Evolutionary conservation across 23 tunicate genomes (phyloP), one percentile per base, ranked within the genome.

Genomic region (Trididemnum clinides): DNA sequence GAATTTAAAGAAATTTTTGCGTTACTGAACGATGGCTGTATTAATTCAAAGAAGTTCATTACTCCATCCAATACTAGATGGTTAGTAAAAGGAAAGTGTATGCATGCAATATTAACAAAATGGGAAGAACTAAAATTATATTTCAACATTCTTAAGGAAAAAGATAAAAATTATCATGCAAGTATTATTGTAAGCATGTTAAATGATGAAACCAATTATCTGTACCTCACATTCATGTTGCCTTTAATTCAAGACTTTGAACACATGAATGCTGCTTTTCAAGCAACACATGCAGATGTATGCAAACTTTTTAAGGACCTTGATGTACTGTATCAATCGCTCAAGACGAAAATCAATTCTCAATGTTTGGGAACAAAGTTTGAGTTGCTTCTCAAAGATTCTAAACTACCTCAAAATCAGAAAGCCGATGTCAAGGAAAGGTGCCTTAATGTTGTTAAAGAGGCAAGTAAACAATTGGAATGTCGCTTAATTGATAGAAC

Each of bases 171-270:
- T 22, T 62, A 62, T 62, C 70, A 62, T 62, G 70, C 70, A 62
- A 62, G n/a, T 62, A 62, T 62, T 21, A 62, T 62, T 62, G 70
- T 62, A 62, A 62, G 70, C 28, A 62, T 62, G 70, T 62, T 62
- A 22, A 22, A 22, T 62, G 70, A 62, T 62, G 70, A 62, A 62
- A 62, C 26, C 23, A 20, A 62, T 62, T 62, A 18, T 62, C 28
- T 62, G 70, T 62, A 62, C 70, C 28, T 62, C 23, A 62, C 70
- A 62, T 62, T 62, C 27, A 62, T 62, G 70, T 22, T 62, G 25
- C 70, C 70, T 62, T 18, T 62, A 62, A 22, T 62, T 5, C 28
- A 18, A 62, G 70, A 62, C 5, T 62, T 62, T 62, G 70, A n/a
- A n/a, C n/a, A n/a, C n/a, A n/a, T n/a, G n/a, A n/a, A n/a, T n/a